Percentiles rank a stretch among this genome's conserved stretches.
Conservation (phyloP, 2,113 vertebrate genomes). For the Laticauda laticaudata region DNA sequence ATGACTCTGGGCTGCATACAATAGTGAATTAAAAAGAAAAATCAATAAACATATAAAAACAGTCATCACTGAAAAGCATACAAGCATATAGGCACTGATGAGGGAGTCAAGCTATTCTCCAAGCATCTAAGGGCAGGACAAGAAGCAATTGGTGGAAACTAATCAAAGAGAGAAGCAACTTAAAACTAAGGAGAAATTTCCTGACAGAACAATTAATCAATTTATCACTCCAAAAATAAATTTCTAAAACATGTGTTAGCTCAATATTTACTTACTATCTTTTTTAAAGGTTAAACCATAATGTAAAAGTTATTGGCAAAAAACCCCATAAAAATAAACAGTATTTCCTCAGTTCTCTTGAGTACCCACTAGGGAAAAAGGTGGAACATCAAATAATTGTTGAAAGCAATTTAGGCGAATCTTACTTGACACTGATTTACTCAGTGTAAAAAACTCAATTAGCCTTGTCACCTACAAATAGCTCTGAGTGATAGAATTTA, state of each 20-base stretch:
- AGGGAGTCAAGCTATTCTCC: no score
- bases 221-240: neutral
- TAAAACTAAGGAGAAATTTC: no score
- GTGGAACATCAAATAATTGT: neutral
- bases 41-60: no score
- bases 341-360: neutral
- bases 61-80: no score
- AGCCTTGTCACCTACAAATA: neutral
- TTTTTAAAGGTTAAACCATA: neutral
- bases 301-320: neutral
- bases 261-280: neutral
- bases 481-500: neutral
- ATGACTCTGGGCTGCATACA: no score
- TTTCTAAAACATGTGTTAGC: neutral
- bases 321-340: neutral
- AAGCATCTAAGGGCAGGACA: no score
- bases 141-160: no score
- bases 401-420: neutral
- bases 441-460: neutral
- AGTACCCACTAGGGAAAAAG: neutral
- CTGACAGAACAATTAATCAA: no score
- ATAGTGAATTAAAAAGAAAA: no score
- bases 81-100: no score
- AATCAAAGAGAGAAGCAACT: no score
- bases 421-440: neutral